Base-by-base conservation (phyloP, 2,797 vertebrate genomes). In the Saxicola maurus region DNA sequence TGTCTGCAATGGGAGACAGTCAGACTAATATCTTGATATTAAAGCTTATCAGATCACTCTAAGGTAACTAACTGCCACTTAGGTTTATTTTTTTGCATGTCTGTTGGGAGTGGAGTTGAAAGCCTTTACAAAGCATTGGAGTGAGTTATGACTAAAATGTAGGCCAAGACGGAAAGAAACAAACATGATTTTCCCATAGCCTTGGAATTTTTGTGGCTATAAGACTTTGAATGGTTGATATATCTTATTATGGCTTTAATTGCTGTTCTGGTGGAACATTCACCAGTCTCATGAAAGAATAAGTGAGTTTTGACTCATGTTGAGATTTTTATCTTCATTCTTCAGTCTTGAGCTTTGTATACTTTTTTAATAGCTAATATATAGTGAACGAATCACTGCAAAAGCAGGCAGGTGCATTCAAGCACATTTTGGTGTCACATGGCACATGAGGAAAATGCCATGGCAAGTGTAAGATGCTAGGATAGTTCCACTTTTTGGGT, bases 71-170 rank as follows among this genome's bases (percentile, higher is more conserved):
- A 57, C 52, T 86, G 69, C 66, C 30, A 18, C 53, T 46, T 33
- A 19, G 53, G 30, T 73, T 82, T 82, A 20, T 62, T 38, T 0
- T 17, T 74, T 27, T 80, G n/a, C 46, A 5, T 77, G 31, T 73
- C 64, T 87, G 30, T 25, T 79, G 59, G 62, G 68, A 86, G 62
- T 49, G 56, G 52, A 79, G 42, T 30, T 83, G 37, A 83, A 92
- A 87, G 33, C 33, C 51, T 69, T 81, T 66, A 13, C 61, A 66
- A 42, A 51, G 17, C 43, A 19, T 1, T 55, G 42, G 19, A 43
- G 23, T 40, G 38, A 5, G 1, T 62, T 86, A 23, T 56, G 75
- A 85, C 53, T 69, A 72, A 71, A 51, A 49, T 28, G 28, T 65
- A 62, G 71, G 75, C 13, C 53, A 73, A 9, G 40, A 31, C 46